These are phyloP conservation scores for Malacoctenus gilli DNA, from an alignment of 2,797 vertebrate genomes.

Conservation along the genomic window DNA sequence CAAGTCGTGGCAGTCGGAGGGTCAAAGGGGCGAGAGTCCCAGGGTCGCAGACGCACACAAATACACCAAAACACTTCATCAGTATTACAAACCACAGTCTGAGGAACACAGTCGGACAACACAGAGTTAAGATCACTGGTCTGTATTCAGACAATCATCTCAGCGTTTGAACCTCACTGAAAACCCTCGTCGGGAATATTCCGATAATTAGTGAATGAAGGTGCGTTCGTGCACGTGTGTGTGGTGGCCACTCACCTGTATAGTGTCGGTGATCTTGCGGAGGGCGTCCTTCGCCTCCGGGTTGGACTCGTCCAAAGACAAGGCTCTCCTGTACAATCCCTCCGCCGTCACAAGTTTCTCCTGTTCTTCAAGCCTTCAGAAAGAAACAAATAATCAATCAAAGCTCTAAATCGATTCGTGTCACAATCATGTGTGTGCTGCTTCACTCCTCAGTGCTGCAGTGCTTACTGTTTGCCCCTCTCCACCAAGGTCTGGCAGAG, in stretches of 20 bases:
- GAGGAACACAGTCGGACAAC: neutral
- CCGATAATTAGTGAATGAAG: no score
- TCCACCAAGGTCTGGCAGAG: conserved; percentile 97
- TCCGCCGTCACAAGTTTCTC: conserved; percentile 96
- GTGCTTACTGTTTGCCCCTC: conserved; percentile 93
- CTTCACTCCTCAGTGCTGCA: no score
- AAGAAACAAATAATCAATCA: neutral
- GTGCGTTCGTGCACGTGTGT: neutral
- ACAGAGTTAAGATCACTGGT: neutral
- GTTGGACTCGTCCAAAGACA: conserved; percentile 88
- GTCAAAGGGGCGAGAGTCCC: conserved; percentile 83
- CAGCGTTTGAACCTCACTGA: no score
- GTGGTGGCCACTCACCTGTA: conserved; percentile 91
- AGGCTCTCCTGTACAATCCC: conserved; percentile 91
- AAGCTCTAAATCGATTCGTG: no score
- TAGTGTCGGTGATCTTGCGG: conserved; percentile 88
- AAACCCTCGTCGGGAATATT: no score
- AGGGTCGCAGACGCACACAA: conserved; percentile 87
- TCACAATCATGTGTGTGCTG: no score
- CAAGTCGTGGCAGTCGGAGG: conserved; percentile 83
- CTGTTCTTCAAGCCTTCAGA: conserved; percentile 90
- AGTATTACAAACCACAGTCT: conserved; percentile 88
- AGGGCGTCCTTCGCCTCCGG: conserved; percentile 92
- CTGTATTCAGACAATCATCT: neutral
- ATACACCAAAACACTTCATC: conserved; percentile 92